phyloP scores from a whole-genome alignment of 2,113 vertebrate genomes.

The Machaerirhynchus nigripectus region DNA sequence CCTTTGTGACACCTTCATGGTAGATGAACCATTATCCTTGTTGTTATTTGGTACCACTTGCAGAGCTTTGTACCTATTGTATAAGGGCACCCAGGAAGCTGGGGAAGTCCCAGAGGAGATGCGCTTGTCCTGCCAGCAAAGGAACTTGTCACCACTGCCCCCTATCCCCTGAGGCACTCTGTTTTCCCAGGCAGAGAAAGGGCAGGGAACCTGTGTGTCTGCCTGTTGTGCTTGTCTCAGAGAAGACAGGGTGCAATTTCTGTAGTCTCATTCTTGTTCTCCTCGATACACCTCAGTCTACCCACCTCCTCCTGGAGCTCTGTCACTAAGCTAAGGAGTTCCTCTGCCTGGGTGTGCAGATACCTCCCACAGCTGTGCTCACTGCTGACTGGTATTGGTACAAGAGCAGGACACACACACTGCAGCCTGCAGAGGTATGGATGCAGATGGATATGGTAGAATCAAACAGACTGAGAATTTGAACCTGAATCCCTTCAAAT shows the following conservation, averaged over 20 bases:
- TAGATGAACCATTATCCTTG: background rate
- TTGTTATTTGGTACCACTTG: background rate
- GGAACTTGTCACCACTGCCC: background rate
- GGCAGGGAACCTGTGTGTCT: background rate
- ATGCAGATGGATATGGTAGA: background rate
- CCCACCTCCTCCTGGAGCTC: no score
- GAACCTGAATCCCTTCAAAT: background rate
- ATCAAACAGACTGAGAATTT: background rate
- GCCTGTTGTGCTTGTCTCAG: background rate
- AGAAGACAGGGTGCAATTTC: background rate
- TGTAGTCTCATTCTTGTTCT: background rate
- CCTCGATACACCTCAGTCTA: background rate
- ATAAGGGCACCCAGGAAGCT: background rate
- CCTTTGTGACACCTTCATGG: background rate
- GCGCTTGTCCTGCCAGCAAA: fast-evolving
- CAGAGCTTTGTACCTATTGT: background rate
- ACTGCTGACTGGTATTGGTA: background rate
- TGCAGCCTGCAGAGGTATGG: background rate
- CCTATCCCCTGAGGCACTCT: background rate
- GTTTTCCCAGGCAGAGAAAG: background rate
- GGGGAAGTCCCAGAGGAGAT: background rate
- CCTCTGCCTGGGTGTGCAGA: background rate
- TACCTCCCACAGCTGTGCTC: background rate
- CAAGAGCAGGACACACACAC: background rate
- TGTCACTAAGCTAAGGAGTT: background rate